Evolutionary conservation across 2,888 invertebrate genomes (phyloP).

Genomic region (Dicranocentrus wangi): DNA sequence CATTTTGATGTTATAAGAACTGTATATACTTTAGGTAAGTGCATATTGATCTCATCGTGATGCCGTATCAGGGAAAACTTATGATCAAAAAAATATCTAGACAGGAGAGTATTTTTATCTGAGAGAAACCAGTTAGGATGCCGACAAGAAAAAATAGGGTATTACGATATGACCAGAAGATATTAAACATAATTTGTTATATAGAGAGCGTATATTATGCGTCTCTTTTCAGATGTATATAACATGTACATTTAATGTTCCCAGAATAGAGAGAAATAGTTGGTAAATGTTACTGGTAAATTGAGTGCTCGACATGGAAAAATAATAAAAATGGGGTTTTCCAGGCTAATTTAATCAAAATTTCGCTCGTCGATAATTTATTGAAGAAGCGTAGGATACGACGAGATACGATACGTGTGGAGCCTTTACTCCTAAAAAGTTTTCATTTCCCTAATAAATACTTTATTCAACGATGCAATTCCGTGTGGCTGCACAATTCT

Average conservation of each 20-base stretch:
- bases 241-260: no score
- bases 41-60: constrained; percentile 12
- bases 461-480: not conserved
- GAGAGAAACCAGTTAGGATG: no score
- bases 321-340: constrained; percentile 13
- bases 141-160: no score
- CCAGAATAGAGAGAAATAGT: not conserved
- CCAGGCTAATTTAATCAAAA: constrained; percentile 13
- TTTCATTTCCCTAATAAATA: constrained; percentile 18
- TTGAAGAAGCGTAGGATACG: no score
- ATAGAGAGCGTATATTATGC: no score
- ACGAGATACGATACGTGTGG: no score
- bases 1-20: no score
- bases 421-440: not conserved
- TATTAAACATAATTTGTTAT: no score
- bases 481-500: not conserved
- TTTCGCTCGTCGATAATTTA: constrained; percentile 12
- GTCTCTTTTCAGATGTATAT: no score
- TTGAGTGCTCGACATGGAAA: constrained; percentile 23
- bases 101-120: no score
- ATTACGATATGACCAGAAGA: no score
- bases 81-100: not conserved
- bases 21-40: no score
- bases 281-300: constrained; percentile 29
- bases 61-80: not conserved